Evolutionary conservation across 1,140 invertebrate genomes (phyloP), one percentile per base, ranked within the genome.

Genomic region (Drosophila lacteicornis): DNA sequence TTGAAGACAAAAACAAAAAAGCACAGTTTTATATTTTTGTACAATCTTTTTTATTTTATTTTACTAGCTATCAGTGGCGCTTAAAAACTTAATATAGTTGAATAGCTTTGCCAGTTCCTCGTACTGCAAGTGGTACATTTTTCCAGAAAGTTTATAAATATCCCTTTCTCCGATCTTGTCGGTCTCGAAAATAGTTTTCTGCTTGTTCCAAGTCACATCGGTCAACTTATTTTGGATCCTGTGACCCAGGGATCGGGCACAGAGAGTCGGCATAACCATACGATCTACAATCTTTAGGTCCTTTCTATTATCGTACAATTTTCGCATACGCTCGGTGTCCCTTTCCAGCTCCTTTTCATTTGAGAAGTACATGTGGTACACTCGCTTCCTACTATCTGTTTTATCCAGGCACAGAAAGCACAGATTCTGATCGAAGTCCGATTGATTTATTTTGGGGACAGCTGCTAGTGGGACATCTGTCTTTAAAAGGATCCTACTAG

Each of bases 401-500:
- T 74, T 75, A 2, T 25, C 30, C 13, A 74, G 11, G 25, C 45
- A 51, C 25, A 73, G n/a, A 6, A 75, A 12, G 17, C 68, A 30
- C 3, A 75, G 13, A 17, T 40, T 2, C 9, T 75, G 38, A 7
- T 25, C 5, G 4, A 27, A 19, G 19, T 62, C 57, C 3, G 19
- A 19, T 8, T 0, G 9, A 46, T 74, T 58, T 11, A 25, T 6
- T 45, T 19, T 50, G 1, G 30, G 19, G 1, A 12, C 11, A 46
- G 15, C 33, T 15, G 11, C 2, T n/a, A 75, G 56, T 15, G 30
- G 36, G 12, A 40, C 19, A 30, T 78, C 46, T 12, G 11, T 36
- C 33, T 76, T 80, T 3, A 81, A 22, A 9, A 80, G 43, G 13
- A 81, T 55, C n/a, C 45, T 36, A 13, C 66, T 61, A 1, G 76